Evolutionary conservation across 2,113 vertebrate genomes (phyloP), one percentile per base, ranked within the genome.

Genomic region (Tichodroma muraria): DNA sequence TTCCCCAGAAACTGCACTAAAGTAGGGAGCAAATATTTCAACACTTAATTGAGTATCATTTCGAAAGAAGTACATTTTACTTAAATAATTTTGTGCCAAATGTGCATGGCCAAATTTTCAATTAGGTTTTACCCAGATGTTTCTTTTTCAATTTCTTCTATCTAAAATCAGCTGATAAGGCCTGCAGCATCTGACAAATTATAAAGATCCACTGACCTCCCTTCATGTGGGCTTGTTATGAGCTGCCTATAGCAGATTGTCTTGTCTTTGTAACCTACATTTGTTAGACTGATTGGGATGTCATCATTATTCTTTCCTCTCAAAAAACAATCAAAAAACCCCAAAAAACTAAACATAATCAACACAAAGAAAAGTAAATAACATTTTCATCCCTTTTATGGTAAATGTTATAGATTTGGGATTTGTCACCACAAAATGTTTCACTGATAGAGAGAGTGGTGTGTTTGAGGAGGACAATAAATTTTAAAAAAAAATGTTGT

Each of bases 111-210:
- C 42, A 45, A 23, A 64, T 90, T 85, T 81, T 85, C 18, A 64
- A 14, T 68, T 66, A 31, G 24, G 6, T 68, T 88, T 85, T 77
- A 60, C 33, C 11, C 33, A 59, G 49, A 38, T 23, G 15, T 57
- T 79, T 85, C 11, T 25, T 59, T 85, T 80, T 42, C 93, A 85
- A 53, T 71, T 90, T 64, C 59, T 92, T 96, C 76, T 90, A 45
- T 65, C 89, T 94, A 9, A 89, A 87, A 86, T 25, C 70, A 90
- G 88, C 92, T 93, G 92, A 77, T 96, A 94, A 84, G 76, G 21
- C 79, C 69, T 2, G 0, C 70, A 82, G 78, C 85, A 94, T 91
- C 57, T 88, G 85, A 94, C 91, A 96, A 25, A 54, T 94, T 52
- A 82, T 94, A 93, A 76, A 96, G 91, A 91, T 31, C 63, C 33